Evolutionary conservation across 2,888 invertebrate species (phyloP).

Genomic region (Hanleya hanleyi): DNA sequence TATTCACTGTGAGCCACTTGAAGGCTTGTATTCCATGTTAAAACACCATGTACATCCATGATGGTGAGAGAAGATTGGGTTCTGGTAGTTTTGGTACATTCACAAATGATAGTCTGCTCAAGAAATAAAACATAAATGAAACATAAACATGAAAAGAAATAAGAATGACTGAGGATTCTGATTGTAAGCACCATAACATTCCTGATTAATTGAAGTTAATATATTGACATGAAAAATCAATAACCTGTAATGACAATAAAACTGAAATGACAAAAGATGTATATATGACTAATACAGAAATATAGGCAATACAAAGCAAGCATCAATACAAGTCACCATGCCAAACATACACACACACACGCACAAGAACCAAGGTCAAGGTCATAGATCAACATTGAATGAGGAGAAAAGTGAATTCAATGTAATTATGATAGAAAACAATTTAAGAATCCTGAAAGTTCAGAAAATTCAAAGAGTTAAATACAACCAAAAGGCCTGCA

Average conservation of each 20-base stretch:
- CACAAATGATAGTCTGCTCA: too few species aligned
- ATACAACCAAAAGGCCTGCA: too few species aligned
- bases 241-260: neutral
- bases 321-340: neutral
- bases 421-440: too few species aligned
- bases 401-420: neutral
- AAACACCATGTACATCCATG: too few species aligned
- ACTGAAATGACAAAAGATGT: neutral
- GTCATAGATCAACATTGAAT: neutral
- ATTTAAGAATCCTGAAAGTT: too few species aligned
- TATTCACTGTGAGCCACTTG: too few species aligned
- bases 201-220: neutral
- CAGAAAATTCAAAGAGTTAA: too few species aligned
- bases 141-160: neutral
- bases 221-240: neutral
- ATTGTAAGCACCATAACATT: neutral
- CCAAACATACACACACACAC: neutral
- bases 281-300: neutral
- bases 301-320: neutral
- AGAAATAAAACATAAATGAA: too few species aligned
- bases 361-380: constrained; percentile 3
- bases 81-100: too few species aligned
- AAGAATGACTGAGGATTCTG: neutral
- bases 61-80: too few species aligned
- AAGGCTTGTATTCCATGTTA: too few species aligned